Base-by-base conservation (phyloP, 1,140 invertebrate genomes). In the Drosophila ohnishii region DNA sequence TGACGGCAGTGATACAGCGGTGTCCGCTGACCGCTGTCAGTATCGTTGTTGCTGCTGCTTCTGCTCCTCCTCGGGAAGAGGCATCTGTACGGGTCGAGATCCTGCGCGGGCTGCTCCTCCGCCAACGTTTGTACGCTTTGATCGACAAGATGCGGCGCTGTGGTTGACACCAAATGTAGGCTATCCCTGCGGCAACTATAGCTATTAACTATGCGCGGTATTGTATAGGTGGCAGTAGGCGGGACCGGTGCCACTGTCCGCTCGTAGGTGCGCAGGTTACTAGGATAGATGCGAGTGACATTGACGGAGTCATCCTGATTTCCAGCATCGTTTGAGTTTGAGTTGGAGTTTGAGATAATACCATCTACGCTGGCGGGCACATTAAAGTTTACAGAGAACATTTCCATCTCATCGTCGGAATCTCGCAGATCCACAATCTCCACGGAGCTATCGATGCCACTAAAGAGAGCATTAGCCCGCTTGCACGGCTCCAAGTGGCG, bases 191-290 rank as follows among this genome's bases (percentile, higher is more conserved):
- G 71, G 28, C 71, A 86, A 25, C 83, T 87, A 37, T 87, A 86
- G 56, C 84, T 86, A 39, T 87, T 86, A 1, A 86, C 82, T 47
- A 86, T 86, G 25, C 82, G 79, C 8, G 82, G 82, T 48, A 86
- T 55, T 30, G 79, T 86, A 40, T 86, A 86, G 11, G 71, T 69
- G 39, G 51, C 19, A 5, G 64, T 37, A 39, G 78, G 10, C 57
- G 67, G 62, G 0, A n/a, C 44, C 25, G 35, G 39, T 2, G 42
- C 39, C 22, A 28, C 55, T 1, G 55, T 67, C 10, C 82, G 66
- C 32, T 86, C 75, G 59, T 86, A 86, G 7, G 82, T 86, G 8
- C 82, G 71, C 56, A 86, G 71, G 35, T 86, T 86, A 28, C 71
- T 86, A 40, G 83, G 79, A 76, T 87, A 86, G 11, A 86, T 86